Base-by-base conservation (phyloP, 2,113 vertebrate species). In the Lonchura striata region DNA sequence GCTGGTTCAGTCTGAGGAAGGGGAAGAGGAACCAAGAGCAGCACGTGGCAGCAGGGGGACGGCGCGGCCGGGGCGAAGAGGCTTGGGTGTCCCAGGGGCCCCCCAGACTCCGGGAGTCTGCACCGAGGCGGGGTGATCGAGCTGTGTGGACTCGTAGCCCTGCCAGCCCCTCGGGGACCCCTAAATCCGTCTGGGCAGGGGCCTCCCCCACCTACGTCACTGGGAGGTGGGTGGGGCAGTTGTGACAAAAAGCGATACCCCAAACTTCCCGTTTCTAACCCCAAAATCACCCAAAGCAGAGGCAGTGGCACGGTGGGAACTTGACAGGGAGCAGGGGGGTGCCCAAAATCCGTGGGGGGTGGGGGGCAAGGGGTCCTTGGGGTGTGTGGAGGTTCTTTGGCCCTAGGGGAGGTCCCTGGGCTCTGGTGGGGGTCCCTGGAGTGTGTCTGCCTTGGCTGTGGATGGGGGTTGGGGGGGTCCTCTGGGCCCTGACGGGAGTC, bases 81-180 rank as follows among this genome's bases (percentile, higher is more conserved):
- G 15, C 24, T 53, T 65, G 42, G 12, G 20, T 56, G 60, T 65
- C 50, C 35, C 30, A 41, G n/a, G 42, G 42, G n/a, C 7, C 24
- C n/a, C 39, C 23, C 18, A 27, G 20, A 31, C 17, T 39, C 23
- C 1, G 1, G 20, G 35, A 24, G 24, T 7, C 15, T n/a, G n/a
- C 39, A 41, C 5, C 2, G 39, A 39, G 4, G 21, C 11, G 3
- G 7, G 16, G 12, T 27, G 33, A 15, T 12, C 22, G 39, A 33
- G 39, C 27, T 44, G 19, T 60, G 27, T 2, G 7, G n/a, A 28
- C 49, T 47, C 0, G 1, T n/a, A 23, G 8, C 4, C 37, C 28
- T 54, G 39, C 19, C 54, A 53, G 23, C 10, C 23, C 15, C 23
- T 8, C 4, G 0, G 28, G 22, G 28, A 20, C 23, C 13, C 28